Percentiles rank a stretch among this genome's conserved stretches.
Evolutionary conservation across 2,888 invertebrate genomes (phyloP).

Genomic region (Gnatocerus cornutus): DNA sequence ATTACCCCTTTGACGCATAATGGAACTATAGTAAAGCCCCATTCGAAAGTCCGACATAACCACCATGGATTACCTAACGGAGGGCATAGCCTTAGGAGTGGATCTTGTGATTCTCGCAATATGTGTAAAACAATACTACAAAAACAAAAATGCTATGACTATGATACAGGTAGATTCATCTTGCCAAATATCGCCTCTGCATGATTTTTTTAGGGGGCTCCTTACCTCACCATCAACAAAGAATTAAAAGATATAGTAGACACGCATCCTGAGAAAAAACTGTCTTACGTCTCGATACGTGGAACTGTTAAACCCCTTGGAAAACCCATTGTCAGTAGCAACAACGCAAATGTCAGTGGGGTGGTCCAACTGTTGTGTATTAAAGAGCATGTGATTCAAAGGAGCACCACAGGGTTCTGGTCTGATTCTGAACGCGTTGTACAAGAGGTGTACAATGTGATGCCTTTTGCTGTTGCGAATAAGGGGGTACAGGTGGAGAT

Average conservation of each 20-base stretch:
- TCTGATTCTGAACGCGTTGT: conserved; percentile 86
- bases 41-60: not conserved
- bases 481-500: conserved; percentile 81
- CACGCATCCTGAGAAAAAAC: conserved; percentile 76
- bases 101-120: conserved; percentile 83
- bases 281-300: conserved; percentile 84
- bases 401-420: conserved; percentile 91
- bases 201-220: conserved; percentile 76
- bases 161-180: conserved; percentile 78
- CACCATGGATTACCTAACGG: conserved; percentile 84
- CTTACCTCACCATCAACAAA: conserved; percentile 79
- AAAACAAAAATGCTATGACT: conserved; percentile 81
- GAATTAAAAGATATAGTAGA: conserved; percentile 78
- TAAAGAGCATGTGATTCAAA: conserved; percentile 88
- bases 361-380: conserved; percentile 87
- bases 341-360: conserved; percentile 82
- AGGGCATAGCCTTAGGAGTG: conserved; percentile 82
- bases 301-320: conserved; percentile 86
- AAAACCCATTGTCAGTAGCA: conserved; percentile 82
- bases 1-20: not conserved
- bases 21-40: conserved; percentile 9
- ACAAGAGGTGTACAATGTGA: conserved; percentile 84
- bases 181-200: no score
- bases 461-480: conserved; percentile 84
- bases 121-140: conserved; percentile 83